Percentiles rank a stretch among this genome's conserved stretches.
These are phyloP conservation scores for Lordiphosa andalusiaca DNA, from an alignment of 2,888 invertebrate genomes.

Conservation along the genomic window DNA sequence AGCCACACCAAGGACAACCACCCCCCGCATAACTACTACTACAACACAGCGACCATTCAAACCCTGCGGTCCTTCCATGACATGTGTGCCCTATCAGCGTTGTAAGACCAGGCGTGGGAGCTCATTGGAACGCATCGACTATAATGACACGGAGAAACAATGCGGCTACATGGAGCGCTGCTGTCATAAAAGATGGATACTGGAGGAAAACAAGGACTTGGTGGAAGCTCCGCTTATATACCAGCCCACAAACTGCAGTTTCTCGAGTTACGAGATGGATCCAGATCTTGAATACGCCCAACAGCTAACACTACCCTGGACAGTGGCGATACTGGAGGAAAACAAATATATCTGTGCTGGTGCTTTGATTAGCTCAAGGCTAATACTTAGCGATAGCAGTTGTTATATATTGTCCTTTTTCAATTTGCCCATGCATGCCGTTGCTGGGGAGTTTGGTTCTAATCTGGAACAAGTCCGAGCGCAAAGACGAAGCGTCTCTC, in stretches of 20 bases:
- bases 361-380: slow-evolving; percentile 1
- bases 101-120: not conserved
- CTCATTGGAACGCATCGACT: not conserved
- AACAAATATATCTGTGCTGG: slow-evolving; percentile 9
- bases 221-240: slow-evolving; percentile 1
- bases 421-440: not conserved
- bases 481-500: not conserved
- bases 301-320: slow-evolving; percentile 8
- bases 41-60: not conserved
- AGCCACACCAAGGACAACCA: not conserved
- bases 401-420: not conserved
- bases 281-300: not conserved
- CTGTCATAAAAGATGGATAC: not conserved
- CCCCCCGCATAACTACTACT: not conserved
- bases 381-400: not conserved
- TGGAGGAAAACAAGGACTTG: not conserved
- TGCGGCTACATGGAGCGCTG: slow-evolving; percentile 5
- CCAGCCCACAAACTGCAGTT: not conserved
- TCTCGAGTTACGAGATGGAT: not conserved
- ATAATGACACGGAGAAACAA: slow-evolving; percentile 2
- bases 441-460: slow-evolving; percentile 5
- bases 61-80: not conserved
- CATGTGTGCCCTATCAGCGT: slow-evolving; percentile 8
- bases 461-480: not conserved
- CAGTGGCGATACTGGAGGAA: slow-evolving; percentile 3